Evolutionary conservation across 37 sponge, comb jelly and placozoan genomes (phyloP).

Genomic region (Spongilla lacustris): DNA sequence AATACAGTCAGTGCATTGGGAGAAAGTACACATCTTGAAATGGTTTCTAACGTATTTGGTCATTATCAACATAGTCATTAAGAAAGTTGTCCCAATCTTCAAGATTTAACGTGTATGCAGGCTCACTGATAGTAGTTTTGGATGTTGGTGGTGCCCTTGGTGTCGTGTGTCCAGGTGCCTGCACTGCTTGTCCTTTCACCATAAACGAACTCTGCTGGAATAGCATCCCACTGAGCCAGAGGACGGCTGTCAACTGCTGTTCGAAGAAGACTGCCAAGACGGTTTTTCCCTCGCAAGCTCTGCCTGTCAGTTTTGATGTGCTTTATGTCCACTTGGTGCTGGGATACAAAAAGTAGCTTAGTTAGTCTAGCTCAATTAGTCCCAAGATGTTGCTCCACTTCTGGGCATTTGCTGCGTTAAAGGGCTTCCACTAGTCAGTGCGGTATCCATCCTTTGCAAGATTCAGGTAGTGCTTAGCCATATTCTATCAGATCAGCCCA

Average conservation of each 20-base stretch:
- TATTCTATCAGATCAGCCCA: slow-evolving; percentile 51
- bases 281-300: background rate
- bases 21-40: no score
- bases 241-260: slow-evolving; percentile 1
- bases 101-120: no score
- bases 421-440: slow-evolving; percentile 46
- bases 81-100: no score
- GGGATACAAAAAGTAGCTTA: no score
- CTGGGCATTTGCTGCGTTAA: slow-evolving; percentile 25
- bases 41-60: no score
- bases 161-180: background rate
- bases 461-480: slow-evolving; percentile 35
- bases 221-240: background rate
- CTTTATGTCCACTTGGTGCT: slow-evolving; percentile 4
- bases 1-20: no score
- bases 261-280: background rate
- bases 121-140: no score
- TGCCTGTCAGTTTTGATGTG: background rate
- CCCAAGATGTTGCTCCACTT: slow-evolving; percentile 30
- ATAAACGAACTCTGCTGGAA: background rate
- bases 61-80: no score
- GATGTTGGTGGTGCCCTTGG: background rate
- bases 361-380: slow-evolving; percentile 44
- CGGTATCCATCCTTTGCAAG: slow-evolving; percentile 17
- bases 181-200: background rate